These are phyloP conservation scores for Mormyrus hasselquistii DNA, from an alignment of 2,797 vertebrate genomes.

Conservation along the genomic window DNA sequence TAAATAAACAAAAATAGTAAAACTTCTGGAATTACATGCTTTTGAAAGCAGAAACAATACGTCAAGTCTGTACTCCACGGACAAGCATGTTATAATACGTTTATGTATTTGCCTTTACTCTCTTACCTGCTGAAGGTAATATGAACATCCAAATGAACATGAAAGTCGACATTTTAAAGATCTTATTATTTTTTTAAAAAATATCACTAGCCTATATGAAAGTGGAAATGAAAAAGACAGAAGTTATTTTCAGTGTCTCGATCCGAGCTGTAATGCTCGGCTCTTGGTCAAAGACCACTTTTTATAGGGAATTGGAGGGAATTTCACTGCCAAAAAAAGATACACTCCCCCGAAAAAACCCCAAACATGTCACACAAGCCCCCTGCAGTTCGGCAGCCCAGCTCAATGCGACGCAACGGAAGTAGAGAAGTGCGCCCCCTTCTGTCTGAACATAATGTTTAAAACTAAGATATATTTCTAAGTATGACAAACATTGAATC, in stretches of 20 bases:
- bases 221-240: not conserved
- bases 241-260: not conserved
- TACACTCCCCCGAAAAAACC: conserved; percentile 6
- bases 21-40: not conserved
- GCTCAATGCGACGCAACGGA: not conserved
- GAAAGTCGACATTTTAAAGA: not conserved
- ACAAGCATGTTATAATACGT: not conserved
- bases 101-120: not conserved
- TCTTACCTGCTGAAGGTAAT: conserved; percentile 33
- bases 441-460: not conserved
- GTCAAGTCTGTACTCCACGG: not conserved
- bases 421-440: conserved; percentile 13
- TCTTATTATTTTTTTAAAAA: not conserved
- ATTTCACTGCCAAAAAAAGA: not conserved
- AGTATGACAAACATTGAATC: not conserved
- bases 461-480: not conserved
- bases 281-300: not conserved
- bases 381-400: not conserved
- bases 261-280: not conserved
- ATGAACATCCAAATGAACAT: conserved; percentile 19
- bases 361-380: not conserved
- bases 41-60: not conserved
- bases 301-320: conserved; percentile 21
- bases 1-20: not conserved
- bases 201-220: not conserved